Base-by-base conservation (phyloP, 2,888 invertebrate species). In the Hirtodrosophila histrioides region DNA sequence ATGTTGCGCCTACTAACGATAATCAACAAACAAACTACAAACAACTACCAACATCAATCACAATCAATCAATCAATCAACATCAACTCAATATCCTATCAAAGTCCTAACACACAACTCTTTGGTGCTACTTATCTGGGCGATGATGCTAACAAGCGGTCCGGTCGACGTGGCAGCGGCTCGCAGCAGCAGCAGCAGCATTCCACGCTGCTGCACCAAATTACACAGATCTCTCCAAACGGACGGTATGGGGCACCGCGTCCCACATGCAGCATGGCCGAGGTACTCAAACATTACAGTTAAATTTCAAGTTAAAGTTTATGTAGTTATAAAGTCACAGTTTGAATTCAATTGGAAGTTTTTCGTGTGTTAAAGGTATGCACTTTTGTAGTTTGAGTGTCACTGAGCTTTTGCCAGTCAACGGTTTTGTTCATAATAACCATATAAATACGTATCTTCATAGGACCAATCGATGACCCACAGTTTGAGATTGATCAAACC, bases 221-320 rank as follows among this genome's bases (percentile, higher is more conserved):
- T 78, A 89, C 90, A 72, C 91, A 91, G 82, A 90, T 91, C 76
- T 89, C 92, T 69, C 91, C 92, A 49, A 92, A 92, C 74, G 94
- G 94, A 67, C 93, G 94, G 69, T 94, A 94, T 86, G 94, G 94
- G 49, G 94, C 94, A 17, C 93, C 93, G 39, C 92, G 94, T 78
- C 94, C 94, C 69, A 93, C 93, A 54, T 94, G 94, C 92, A 94
- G 94, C 76, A 94, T 94, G 94, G 94, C 94, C 78, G 94, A 94
- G 93, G 94, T 94, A 92, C 75, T 89, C 68, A 77, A 35, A 33
- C 39, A 69, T 17, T 53, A 36, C 29, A 3, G 7, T 40, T 49
- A 58, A 45, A 35, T 36, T 36, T 44, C 24, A 10, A 24, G 36
- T 40, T 31, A 9, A 31, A 17, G 24, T 17, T 29, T n/a, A 17